Evolutionary conservation across 2,888 invertebrate species (phyloP), one percentile per base, ranked within the genome.

Genomic region (Zonitis immaculata): DNA sequence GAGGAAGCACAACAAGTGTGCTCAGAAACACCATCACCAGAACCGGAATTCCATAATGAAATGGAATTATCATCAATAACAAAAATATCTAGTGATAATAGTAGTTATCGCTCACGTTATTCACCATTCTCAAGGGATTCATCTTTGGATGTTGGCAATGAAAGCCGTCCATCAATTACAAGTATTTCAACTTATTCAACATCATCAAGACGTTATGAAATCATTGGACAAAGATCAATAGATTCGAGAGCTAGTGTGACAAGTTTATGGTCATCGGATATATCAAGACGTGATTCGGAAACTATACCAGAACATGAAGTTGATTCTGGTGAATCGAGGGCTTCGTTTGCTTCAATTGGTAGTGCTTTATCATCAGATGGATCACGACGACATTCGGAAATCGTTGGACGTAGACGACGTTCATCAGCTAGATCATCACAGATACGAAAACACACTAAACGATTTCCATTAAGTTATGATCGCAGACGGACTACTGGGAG

Each of bases 401-500:
- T 69, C 30, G 65, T 66, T 43, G 65, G 72, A 39, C 59, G 73
- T 20, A 63, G 76, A 45, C 60, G 72, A 18, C n/a, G n/a, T n/a
- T 75, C 76, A 3, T 72, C 75, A 6, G 64, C 70, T 18, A 61
- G 75, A 51, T 66, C 72, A 3, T 66, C 73, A 28, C 75, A 74
- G 61, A 64, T 73, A 28, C 67, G 76, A 45, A 66, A 82, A 54
- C 79, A 81, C 25, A 73, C 81, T 16, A 73, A 83, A 54, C 77
- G 82, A 61, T 72, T 78, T 56, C 83, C 83, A 18, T 76, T 82
- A 51, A 79, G 80, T 45, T 69, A 73, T 56, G 82, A 78, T 47
- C 73, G 83, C 47, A 77, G 83, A 70, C 76, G 83, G 66, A 84
- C 84, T 46, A 83, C 83, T 60, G 84, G 84, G 76, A 84, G 84